These are phyloP conservation scores for Phylloscopus whistleri DNA, from an alignment of 2,113 vertebrate genomes.

Conservation along the genomic window DNA sequence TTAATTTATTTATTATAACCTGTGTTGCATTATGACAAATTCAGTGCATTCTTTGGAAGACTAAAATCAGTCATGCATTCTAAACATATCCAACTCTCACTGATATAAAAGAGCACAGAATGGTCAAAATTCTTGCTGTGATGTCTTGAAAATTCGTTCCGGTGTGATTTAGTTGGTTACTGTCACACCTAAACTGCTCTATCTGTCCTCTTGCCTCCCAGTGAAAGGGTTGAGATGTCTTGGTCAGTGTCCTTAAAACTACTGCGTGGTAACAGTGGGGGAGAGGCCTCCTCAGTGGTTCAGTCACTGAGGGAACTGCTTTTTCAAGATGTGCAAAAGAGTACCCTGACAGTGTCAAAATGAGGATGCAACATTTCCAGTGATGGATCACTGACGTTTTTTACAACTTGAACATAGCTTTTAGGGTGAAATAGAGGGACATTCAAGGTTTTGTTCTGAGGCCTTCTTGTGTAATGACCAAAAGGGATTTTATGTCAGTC, in stretches of 20 bases:
- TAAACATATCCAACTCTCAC: not conserved
- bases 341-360: not conserved
- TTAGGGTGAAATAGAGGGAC: not conserved
- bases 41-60: not conserved
- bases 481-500: not conserved
- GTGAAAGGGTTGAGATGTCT: not conserved
- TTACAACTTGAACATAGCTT: not conserved
- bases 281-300: not conserved
- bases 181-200: not conserved
- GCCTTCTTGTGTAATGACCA: not conserved
- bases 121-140: not conserved
- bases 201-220: not conserved
- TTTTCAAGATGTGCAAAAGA: not conserved
- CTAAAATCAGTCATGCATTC: not conserved
- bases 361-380: not conserved
- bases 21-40: not conserved
- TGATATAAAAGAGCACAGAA: not conserved
- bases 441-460: not conserved
- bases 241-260: not conserved
- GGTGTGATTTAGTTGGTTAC: not conserved
- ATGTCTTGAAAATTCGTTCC: not conserved
- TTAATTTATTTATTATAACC: not conserved
- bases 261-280: not conserved
- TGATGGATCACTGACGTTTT: not conserved
- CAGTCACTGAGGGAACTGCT: not conserved